Evolutionary conservation across 2,797 vertebrate species (phyloP).

Genomic region (Poeciliopsis gracilis): DNA sequence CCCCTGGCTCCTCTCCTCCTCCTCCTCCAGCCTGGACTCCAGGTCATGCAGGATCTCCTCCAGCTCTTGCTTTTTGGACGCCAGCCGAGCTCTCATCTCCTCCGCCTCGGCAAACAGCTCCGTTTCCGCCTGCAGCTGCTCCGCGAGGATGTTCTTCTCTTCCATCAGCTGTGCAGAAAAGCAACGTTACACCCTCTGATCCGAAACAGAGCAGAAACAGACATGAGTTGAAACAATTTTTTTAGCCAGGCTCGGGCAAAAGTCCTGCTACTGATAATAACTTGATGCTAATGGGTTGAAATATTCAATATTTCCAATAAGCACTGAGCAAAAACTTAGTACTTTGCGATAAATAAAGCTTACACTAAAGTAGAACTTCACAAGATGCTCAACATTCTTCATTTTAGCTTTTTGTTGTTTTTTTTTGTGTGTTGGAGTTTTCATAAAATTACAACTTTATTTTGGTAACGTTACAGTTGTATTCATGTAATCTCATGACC

Average conservation of each 20-base stretch:
- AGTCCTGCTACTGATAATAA: no score
- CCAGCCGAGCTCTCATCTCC: conserved; percentile 96
- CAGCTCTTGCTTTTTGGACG: conserved; percentile 96
- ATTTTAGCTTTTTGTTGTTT: no score
- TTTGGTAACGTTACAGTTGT: no score
- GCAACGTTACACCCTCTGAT: not conserved
- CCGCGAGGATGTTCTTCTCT: conserved; percentile 97
- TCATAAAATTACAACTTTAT: no score
- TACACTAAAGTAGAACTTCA: no score
- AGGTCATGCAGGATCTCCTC: conserved; percentile 98
- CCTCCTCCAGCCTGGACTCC: conserved; percentile 96
- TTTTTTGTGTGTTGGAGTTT: no score
- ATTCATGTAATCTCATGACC: no score
- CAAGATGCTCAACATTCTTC: no score
- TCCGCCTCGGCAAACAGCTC: conserved; percentile 99
- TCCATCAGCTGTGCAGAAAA: conserved; percentile 84
- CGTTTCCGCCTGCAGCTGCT: conserved; percentile 97
- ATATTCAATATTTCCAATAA: no score
- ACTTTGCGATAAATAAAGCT: no score
- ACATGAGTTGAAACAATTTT: not conserved
- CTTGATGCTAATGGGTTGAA: no score
- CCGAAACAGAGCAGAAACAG: not conserved
- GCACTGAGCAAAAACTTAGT: no score
- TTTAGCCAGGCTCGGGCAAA: not conserved
- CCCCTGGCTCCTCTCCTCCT: conserved; percentile 92